Evolutionary conservation across 2,797 vertebrate species (phyloP), one percentile per base, ranked within the genome.

Genomic region (Lagodon rhomboides): DNA sequence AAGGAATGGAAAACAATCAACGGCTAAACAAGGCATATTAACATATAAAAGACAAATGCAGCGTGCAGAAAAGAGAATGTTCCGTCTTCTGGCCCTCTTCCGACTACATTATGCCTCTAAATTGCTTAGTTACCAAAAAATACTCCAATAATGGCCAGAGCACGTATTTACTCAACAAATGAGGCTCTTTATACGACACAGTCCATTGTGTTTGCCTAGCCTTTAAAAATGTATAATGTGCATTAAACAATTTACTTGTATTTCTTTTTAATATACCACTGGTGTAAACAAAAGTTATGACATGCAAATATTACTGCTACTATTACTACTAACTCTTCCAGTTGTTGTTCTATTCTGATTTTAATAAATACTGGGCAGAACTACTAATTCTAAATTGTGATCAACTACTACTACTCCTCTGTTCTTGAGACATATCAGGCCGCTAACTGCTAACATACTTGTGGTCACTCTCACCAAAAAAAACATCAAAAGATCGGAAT

Each of bases 111-210:
- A 68, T 54, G 9, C 27, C 23, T 64, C 43, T 65, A 72, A 63
- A 78, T 59, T 71, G 4, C 69, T 47, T 41, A 58, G 38, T 54
- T 69, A 54, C 70, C 54, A 66, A 38, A 30, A 70, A 61, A 66
- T 13, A 4, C 0, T 59, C 53, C n/a, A 67, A 55, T 58, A 55
- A 49, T 55, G 12, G 12, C 16, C 58, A 18, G 8, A 8, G 46
- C 18, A 20, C 27, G 41, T 54, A 30, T 72, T 63, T 44, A 58
- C 27, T 68, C 27, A 51, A 43, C 11, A 79, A 22, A 41, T 25
- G 53, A 12, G n/a, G 22, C 18, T 67, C 9, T 68, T 58, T n/a
- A 55, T 66, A 8, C 54, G 30, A 65, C 34, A 41, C 0, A 27
- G 9, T 25, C 23, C 11, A 23, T 46, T 20, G 34, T 51, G 27